Evolutionary conservation across 2,113 vertebrate genomes (phyloP).

Genomic region (Dendropsophus ebraccatus): DNA sequence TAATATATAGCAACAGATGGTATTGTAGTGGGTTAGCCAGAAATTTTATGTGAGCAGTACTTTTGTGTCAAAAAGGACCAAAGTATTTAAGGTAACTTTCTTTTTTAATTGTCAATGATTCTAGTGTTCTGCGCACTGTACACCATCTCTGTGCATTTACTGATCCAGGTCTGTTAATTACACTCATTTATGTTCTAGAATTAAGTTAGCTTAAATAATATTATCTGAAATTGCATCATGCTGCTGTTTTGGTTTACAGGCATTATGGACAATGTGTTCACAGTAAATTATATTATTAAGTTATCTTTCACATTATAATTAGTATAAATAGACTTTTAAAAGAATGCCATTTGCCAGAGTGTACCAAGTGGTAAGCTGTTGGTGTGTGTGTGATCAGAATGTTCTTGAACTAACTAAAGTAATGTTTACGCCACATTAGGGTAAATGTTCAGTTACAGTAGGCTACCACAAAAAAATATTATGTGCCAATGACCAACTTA

Average conservation of each 20-base stretch:
- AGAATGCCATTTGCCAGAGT: neutral
- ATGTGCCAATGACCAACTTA: no score
- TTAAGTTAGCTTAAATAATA: neutral
- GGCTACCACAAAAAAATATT: no score
- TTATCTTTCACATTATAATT: neutral
- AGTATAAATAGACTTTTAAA: neutral
- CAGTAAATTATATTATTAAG: conserved; percentile 10
- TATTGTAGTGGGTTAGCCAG: no score
- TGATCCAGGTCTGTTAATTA: neutral
- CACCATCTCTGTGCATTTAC: neutral
- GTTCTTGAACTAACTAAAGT: no score
- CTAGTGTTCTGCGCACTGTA: neutral
- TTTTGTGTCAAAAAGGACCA: no score
- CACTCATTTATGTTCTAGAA: neutral
- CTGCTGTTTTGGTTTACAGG: neutral
- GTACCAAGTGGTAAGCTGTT: neutral
- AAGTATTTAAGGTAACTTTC: no score
- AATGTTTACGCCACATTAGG: no score
- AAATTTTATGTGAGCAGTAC: no score
- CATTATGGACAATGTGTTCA: conserved; percentile 12
- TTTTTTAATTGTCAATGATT: neutral
- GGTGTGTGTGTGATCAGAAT: no score
- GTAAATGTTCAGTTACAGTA: no score
- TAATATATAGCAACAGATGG: no score
- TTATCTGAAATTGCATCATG: neutral